Percentiles rank a stretch among this genome's conserved stretches.
phyloP scores from a whole-genome alignment of 2,113 vertebrate genomes.

The Hyperopisus bebe region DNA sequence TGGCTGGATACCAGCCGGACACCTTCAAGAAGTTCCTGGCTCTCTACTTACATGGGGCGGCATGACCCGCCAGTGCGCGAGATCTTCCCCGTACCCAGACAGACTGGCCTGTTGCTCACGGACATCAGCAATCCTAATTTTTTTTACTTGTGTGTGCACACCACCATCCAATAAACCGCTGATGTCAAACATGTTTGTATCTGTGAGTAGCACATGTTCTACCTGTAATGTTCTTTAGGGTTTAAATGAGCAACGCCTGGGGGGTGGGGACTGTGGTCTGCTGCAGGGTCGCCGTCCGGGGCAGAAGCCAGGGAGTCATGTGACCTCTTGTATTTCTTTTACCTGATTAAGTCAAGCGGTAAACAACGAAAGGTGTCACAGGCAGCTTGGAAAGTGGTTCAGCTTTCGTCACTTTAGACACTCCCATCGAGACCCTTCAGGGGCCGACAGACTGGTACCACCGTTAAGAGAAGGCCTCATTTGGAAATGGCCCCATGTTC shows the following conservation, averaged over 20 bases:
- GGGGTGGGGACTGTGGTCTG: neutral
- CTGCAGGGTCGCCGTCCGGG: neutral
- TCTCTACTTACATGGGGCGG: constrained; percentile 77
- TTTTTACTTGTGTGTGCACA: neutral
- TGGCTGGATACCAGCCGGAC: constrained; percentile 76
- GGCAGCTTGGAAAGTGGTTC: neutral
- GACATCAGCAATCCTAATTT: neutral
- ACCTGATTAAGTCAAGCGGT: neutral
- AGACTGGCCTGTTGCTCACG: neutral
- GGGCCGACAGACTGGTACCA: neutral
- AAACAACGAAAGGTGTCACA: neutral
- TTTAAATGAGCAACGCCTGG: neutral
- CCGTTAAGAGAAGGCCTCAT: neutral
- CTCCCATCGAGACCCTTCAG: neutral
- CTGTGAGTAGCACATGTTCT: neutral
- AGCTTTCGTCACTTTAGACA: neutral
- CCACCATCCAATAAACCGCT: neutral
- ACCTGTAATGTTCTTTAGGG: neutral
- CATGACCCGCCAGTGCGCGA: constrained; percentile 36
- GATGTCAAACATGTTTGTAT: neutral
- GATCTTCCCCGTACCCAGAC: neutral
- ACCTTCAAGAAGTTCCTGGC: constrained; percentile 89
- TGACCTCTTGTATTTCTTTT: neutral
- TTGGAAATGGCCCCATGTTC: neutral
- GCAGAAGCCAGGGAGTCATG: neutral